phyloP scores from a whole-genome alignment of 2,113 vertebrate species.

The Centrocercus urophasianus region DNA sequence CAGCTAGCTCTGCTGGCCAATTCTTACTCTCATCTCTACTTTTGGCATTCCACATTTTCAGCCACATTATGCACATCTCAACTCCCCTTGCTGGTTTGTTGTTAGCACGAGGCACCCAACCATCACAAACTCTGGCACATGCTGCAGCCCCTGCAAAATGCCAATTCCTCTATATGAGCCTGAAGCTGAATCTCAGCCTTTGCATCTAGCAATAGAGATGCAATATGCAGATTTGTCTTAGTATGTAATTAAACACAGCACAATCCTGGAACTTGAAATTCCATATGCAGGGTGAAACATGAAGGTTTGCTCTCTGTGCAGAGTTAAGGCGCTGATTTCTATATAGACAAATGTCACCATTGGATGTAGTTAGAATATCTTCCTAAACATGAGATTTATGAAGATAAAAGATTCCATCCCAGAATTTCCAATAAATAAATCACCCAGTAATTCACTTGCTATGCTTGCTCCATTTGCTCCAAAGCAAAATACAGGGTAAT shows the following conservation, averaged over 20 bases:
- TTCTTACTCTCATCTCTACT: neutral
- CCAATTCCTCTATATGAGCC: neutral
- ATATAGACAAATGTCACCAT: neutral
- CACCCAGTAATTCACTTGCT: neutral
- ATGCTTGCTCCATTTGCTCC: neutral
- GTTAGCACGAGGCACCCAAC: neutral
- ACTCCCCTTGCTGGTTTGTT: neutral
- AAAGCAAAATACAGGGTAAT: neutral
- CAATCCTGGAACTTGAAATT: neutral
- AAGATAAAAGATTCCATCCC: neutral
- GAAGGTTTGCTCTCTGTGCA: neutral
- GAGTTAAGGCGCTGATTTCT: neutral
- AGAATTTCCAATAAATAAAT: conserved; percentile 15
- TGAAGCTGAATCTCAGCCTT: neutral
- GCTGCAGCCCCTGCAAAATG: neutral
- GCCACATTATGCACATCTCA: neutral
- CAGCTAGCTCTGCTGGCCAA: neutral
- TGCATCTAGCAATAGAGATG: neutral
- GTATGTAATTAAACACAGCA: neutral
- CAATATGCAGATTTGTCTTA: neutral
- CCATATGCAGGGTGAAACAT: neutral
- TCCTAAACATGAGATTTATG: neutral
- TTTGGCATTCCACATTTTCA: neutral
- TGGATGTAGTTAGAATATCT: neutral
- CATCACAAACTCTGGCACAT: conserved; percentile 36